A percentile compares a stretch with the other conserved stretches of the same genome.
Evolutionary conservation across 2,113 vertebrate species (phyloP).

Genomic region (Xyliphius kryptos): DNA sequence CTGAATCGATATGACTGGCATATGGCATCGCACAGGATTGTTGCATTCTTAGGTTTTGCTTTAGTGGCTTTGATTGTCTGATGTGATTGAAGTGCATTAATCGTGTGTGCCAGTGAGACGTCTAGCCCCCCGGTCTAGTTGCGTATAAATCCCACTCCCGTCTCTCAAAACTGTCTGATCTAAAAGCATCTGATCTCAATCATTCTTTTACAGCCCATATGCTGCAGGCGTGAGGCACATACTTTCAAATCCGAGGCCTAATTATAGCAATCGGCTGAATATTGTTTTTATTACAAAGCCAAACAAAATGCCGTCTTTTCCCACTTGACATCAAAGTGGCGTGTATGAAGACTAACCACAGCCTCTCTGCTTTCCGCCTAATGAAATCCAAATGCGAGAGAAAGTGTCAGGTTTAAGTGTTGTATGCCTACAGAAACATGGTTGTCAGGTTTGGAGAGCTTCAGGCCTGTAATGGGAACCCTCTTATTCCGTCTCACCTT

Average conservation of each 20-base stretch:
- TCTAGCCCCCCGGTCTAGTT: slow-evolving; percentile 9
- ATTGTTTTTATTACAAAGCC: slow-evolving; percentile 71
- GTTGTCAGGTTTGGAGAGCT: neutral
- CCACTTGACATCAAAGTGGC: slow-evolving; percentile 61
- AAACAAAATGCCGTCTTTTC: slow-evolving; percentile 60
- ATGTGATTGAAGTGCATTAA: slow-evolving; percentile 7
- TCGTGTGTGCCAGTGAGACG: neutral
- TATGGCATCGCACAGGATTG: neutral
- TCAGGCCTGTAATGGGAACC: neutral
- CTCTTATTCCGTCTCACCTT: too few relatives aligned
- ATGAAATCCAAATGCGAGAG: slow-evolving; percentile 61
- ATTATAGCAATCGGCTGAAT: slow-evolving; percentile 64
- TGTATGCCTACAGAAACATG: neutral
- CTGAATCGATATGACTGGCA: neutral
- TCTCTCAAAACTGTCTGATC: slow-evolving; percentile 27
- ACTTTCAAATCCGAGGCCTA: slow-evolving; percentile 51
- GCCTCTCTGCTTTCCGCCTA: slow-evolving; percentile 48
- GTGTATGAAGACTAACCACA: slow-evolving; percentile 55
- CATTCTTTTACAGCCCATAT: slow-evolving; percentile 32
- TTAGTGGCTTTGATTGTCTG: slow-evolving; percentile 3
- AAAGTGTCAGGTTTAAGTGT: slow-evolving; percentile 9
- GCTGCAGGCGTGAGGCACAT: slow-evolving; percentile 40
- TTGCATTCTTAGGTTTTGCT: too few relatives aligned
- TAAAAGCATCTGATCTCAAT: slow-evolving; percentile 59
- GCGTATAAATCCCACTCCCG: slow-evolving; percentile 6